A percentile compares a stretch with the other conserved stretches of the same genome.
phyloP scores from a whole-genome alignment of 2,888 invertebrate species.

The Agriotes lineatus region DNA sequence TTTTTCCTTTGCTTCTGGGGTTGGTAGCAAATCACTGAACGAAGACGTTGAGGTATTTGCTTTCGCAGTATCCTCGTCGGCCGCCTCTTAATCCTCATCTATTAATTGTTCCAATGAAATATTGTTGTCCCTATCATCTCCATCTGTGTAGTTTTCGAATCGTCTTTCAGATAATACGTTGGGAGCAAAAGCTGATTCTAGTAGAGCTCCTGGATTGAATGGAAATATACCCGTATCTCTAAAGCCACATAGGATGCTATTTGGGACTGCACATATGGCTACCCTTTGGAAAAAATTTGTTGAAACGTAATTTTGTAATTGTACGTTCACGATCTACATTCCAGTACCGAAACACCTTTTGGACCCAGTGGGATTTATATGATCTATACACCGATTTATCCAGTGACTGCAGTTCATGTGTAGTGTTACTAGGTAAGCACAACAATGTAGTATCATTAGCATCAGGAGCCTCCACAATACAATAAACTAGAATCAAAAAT shows the following conservation, averaged over 20 bases:
- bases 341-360: too few species aligned
- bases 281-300: not conserved
- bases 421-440: not conserved
- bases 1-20: too few species aligned
- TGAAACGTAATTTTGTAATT: not conserved
- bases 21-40: too few species aligned
- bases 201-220: not conserved
- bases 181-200: not conserved
- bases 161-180: too few species aligned
- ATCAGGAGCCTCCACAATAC: not conserved
- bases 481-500: not conserved
- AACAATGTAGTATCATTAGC: not conserved
- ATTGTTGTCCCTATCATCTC: not conserved
- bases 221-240: too few species aligned
- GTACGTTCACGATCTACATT: not conserved
- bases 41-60: too few species aligned
- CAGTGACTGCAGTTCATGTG: too few species aligned
- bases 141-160: not conserved
- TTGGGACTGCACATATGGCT: not conserved
- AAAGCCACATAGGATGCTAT: not conserved
- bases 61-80: not conserved
- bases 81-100: not conserved
- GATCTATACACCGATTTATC: too few species aligned
- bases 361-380: too few species aligned
- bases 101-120: not conserved